These are phyloP conservation scores for Crax fasciolata DNA, from an alignment of 2,797 vertebrate genomes.

Conservation along the genomic window DNA sequence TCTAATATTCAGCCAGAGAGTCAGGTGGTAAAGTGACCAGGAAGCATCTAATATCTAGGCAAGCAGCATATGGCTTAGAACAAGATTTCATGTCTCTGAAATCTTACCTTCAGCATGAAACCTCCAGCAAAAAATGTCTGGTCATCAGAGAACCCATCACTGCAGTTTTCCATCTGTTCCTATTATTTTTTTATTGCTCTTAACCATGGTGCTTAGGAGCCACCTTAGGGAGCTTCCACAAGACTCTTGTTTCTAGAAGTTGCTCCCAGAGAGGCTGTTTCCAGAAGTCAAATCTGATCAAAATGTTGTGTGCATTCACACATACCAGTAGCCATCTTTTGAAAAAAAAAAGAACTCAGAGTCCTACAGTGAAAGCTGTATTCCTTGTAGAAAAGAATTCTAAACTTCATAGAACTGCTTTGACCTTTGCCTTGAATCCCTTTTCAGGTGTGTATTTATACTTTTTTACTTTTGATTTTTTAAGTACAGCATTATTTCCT, in stretches of 20 bases:
- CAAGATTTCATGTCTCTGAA: neutral
- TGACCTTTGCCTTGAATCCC: neutral
- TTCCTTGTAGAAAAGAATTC: neutral
- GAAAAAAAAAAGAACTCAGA: neutral
- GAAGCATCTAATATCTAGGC: neutral
- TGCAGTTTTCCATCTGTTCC: neutral
- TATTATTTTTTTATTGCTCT: neutral
- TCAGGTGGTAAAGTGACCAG: neutral
- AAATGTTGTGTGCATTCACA: neutral
- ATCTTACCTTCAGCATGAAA: slow-evolving; percentile 8
- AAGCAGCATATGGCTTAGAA: neutral
- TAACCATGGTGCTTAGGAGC: neutral
- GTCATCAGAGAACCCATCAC: neutral
- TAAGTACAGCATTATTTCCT: neutral
- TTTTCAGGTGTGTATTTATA: neutral
- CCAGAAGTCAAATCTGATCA: neutral
- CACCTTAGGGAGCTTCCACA: neutral
- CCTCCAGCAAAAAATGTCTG: neutral
- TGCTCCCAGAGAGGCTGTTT: neutral
- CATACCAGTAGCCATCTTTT: neutral
- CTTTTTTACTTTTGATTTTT: neutral
- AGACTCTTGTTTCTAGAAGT: neutral
- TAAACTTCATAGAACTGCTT: neutral
- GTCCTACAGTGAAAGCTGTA: neutral
- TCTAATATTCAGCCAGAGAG: neutral